Base-by-base conservation (phyloP, 2,113 vertebrate genomes). In the Mus spicilegus region DNA sequence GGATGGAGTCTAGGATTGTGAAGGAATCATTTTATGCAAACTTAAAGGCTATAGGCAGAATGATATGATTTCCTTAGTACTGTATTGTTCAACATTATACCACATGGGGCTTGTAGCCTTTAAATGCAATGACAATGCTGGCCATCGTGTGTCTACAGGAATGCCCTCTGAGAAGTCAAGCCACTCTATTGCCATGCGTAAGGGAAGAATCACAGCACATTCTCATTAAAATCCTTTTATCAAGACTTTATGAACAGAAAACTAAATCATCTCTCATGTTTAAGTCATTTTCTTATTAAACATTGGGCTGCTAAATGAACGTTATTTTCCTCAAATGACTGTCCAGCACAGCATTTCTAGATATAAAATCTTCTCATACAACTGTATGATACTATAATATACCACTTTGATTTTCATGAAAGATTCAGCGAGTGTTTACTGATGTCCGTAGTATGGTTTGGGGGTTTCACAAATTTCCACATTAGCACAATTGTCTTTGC, bases 221-320 rank as follows among this genome's bases (percentile, higher is more conserved):
- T 95, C 84, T 91, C 89, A 95, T 87, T 96, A 93, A 96, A 96
- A 96, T 81, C 14, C 24, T 61, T 96, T 88, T 90, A 93, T 88
- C 89, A 95, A 93, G 26, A 0, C 9, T 76, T 94, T 93, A 96
- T 95, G 96, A 95, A 96, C 96, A 96, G 20, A 86, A 95, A 97
- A 96, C 87, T 94, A 91, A 95, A 87, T 93, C n/a, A 96, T 92
- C 61, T 90, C 90, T 96, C 22, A 46, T 73, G 30, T 93, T 91
- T 12, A 5, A 82, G 49, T n/a, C 61, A 86, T 19, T 96, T 94
- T 87, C 39, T 88, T 76, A 84, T 78, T 67, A 93, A 93, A 95
- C 85, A 91, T 82, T 94, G 85, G 75, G 65, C 54, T 85, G 11
- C 14, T 81, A 97, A 91, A 58, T 91, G 63, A 80, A 39, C 49